Conservation (phyloP, 1,140 invertebrate species). For the Steinernema feltiae region DNA sequence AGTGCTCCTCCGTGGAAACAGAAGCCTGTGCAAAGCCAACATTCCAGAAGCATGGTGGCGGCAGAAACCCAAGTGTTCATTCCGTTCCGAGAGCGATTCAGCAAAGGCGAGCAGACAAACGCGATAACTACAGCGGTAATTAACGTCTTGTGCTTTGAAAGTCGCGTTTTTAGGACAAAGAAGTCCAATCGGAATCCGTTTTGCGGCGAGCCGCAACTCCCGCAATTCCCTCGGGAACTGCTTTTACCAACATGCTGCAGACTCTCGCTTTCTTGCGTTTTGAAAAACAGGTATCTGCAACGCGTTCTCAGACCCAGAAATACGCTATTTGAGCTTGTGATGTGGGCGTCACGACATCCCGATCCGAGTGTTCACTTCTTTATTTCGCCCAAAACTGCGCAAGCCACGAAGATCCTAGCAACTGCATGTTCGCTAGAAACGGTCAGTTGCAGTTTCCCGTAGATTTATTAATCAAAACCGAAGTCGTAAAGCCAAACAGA, state of each 20-base stretch:
- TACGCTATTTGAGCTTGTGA: background rate
- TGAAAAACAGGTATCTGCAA: background rate
- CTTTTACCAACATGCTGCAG: background rate
- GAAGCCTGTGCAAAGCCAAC: background rate
- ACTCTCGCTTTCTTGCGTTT: background rate
- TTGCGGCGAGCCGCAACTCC: background rate
- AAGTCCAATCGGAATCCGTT: background rate
- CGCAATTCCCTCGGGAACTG: background rate
- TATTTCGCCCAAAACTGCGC: background rate
- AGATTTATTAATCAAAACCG: too few relatives aligned
- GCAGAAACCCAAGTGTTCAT: background rate
- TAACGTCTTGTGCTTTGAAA: background rate
- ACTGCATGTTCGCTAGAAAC: background rate
- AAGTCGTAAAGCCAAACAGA: too few relatives aligned
- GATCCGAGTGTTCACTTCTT: background rate
- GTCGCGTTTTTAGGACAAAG: background rate
- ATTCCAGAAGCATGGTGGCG: background rate
- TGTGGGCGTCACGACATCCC: background rate
- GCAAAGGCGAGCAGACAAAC: background rate
- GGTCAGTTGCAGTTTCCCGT: background rate
- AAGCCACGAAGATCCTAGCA: background rate
- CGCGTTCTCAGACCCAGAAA: background rate
- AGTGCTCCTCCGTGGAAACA: background rate
- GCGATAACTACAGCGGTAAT: background rate
- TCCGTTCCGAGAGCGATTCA: background rate